phyloP scores from a whole-genome alignment of 2,797 vertebrate species.

The Ciconia nigra region DNA sequence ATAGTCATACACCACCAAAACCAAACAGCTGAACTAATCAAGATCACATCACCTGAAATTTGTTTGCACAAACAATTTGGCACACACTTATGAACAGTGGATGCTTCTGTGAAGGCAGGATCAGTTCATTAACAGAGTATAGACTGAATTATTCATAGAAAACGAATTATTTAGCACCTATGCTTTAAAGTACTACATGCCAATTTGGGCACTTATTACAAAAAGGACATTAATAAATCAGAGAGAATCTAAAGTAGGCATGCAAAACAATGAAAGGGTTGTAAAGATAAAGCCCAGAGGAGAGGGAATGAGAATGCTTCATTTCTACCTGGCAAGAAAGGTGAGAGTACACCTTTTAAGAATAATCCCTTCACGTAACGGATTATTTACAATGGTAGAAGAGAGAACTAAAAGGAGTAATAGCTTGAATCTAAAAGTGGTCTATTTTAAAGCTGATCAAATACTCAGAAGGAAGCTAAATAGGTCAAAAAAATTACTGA shows the following conservation, averaged over 20 bases:
- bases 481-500: background rate
- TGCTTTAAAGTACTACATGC: constrained; percentile 6
- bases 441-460: background rate
- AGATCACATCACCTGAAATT: background rate
- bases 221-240: constrained; percentile 39
- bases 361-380: background rate
- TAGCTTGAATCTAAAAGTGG: background rate
- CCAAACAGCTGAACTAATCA: background rate
- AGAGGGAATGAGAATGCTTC: background rate
- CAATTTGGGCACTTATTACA: constrained; percentile 20
- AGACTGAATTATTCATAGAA: constrained; percentile 43
- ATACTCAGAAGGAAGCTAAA: background rate
- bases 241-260: background rate
- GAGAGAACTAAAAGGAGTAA: background rate
- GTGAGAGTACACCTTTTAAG: background rate
- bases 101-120: background rate
- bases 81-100: background rate
- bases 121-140: constrained; percentile 1
- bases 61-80: constrained; percentile 29
- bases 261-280: background rate
- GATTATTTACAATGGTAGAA: background rate
- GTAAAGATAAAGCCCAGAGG: constrained; percentile 5
- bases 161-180: constrained; percentile 50
- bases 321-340: background rate
- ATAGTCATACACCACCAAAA: background rate